These are phyloP conservation scores for Podarcis raffonei DNA, from an alignment of 2,113 vertebrate species.

Conservation along the genomic window DNA sequence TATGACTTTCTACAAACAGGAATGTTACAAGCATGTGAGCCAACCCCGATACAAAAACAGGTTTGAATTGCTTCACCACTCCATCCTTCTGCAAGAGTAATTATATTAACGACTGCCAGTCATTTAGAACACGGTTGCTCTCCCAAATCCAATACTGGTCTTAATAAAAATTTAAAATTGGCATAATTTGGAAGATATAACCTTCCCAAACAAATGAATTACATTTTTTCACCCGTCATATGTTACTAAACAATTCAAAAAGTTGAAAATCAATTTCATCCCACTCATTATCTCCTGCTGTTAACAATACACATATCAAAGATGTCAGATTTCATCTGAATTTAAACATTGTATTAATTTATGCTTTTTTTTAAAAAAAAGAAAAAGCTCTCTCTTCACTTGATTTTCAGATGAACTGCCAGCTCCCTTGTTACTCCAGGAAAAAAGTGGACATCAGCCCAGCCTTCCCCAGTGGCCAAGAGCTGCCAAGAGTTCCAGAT, in stretches of 20 bases:
- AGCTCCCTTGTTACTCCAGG: not conserved
- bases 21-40: conserved; percentile 60
- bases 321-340: not conserved
- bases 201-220: not conserved
- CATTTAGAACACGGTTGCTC: not conserved
- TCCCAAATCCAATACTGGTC: not conserved
- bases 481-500: not conserved
- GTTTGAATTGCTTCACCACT: conserved; percentile 48
- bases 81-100: conserved; percentile 62
- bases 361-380: not conserved
- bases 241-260: conserved; percentile 1
- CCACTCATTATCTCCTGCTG: not conserved
- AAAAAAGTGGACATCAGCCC: not conserved
- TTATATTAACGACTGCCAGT: conserved; percentile 39
- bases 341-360: not conserved
- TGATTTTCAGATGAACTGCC: conserved; percentile 1
- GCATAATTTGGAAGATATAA: not conserved
- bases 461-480: not conserved
- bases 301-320: not conserved
- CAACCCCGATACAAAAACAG: conserved; percentile 52
- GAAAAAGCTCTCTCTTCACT: not conserved
- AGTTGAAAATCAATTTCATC: not conserved
- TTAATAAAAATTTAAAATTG: not conserved
- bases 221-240: not conserved
- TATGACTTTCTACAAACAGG: conserved; percentile 65